A percentile compares a stretch with the other conserved stretches of the same genome.
Evolutionary conservation across 2,888 invertebrate species (phyloP).

Genomic region (Perithous albicinctus): DNA sequence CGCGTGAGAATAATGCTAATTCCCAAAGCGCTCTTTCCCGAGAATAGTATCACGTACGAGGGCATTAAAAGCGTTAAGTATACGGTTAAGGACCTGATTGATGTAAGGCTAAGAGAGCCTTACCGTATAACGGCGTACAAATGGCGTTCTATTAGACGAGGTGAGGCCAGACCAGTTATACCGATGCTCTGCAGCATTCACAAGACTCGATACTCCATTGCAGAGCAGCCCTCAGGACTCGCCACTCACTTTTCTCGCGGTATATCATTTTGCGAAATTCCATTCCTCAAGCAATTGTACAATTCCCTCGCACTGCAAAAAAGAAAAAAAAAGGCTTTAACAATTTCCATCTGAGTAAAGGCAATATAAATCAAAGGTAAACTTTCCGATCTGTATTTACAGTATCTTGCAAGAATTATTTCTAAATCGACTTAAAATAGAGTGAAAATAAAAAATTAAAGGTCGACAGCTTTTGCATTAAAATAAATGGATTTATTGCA

Average conservation of each 20-base stretch:
- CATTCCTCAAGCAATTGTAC: neutral
- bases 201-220: neutral
- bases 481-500: no score
- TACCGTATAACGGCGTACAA: conserved; percentile 21
- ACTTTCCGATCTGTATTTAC: no score
- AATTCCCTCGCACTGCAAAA: neutral
- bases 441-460: no score
- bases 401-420: no score
- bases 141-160: conserved; percentile 34
- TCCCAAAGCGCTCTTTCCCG: neutral
- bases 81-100: neutral
- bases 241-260: neutral
- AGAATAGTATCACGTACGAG: neutral
- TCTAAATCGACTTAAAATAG: no score
- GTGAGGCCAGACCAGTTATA: conserved; percentile 14
- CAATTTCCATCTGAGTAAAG: no score
- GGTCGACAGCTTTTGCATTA: no score
- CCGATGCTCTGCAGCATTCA: conserved; percentile 8
- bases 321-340: no score
- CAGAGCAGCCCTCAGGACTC: neutral
- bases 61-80: neutral
- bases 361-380: no score
- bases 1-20: neutral
- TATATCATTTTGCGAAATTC: neutral
- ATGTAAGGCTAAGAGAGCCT: neutral